phyloP scores from a whole-genome alignment of 2,888 invertebrate species.

The Scelioninae gen. 1 region DNA sequence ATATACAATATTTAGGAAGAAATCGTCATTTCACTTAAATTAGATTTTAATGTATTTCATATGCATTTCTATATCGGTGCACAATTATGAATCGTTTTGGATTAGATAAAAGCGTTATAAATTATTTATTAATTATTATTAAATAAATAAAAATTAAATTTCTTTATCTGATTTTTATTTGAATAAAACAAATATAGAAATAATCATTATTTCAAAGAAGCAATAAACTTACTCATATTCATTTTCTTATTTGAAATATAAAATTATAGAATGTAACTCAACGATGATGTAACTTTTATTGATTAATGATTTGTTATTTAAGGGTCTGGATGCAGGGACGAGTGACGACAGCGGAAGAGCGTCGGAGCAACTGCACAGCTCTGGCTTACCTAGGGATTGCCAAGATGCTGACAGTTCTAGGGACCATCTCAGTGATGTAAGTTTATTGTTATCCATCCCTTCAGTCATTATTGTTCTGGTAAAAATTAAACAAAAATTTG shows the following conservation, averaged over 20 bases:
- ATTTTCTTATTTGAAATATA: too few species aligned
- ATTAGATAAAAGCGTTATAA: too few species aligned
- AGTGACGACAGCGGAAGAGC: constrained; percentile 94
- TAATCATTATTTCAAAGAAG: too few species aligned
- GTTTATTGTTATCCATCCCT: constrained; percentile 80
- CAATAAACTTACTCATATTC: too few species aligned
- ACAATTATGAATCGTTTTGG: too few species aligned
- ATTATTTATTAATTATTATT: background rate
- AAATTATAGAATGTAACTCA: background rate
- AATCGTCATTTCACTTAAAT: too few species aligned
- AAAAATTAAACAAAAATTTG: background rate
- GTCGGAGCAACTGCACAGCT: constrained; percentile 91
- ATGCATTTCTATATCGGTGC: too few species aligned
- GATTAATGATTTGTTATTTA: constrained; percentile 75
- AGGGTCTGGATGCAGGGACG: constrained; percentile 93
- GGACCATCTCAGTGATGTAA: constrained; percentile 94
- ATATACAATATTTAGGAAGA: too few species aligned
- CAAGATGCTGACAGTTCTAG: constrained; percentile 92
- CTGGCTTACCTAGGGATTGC: constrained; percentile 85
- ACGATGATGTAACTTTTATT: constrained; percentile 10
- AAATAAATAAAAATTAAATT: too few species aligned
- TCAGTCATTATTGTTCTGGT: background rate
- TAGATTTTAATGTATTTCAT: too few species aligned
- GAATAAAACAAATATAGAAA: too few species aligned
- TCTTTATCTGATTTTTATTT: too few species aligned